phyloP scores from a whole-genome alignment of 1,140 invertebrate genomes.

The Pogonomyrmex barbatus region DNA sequence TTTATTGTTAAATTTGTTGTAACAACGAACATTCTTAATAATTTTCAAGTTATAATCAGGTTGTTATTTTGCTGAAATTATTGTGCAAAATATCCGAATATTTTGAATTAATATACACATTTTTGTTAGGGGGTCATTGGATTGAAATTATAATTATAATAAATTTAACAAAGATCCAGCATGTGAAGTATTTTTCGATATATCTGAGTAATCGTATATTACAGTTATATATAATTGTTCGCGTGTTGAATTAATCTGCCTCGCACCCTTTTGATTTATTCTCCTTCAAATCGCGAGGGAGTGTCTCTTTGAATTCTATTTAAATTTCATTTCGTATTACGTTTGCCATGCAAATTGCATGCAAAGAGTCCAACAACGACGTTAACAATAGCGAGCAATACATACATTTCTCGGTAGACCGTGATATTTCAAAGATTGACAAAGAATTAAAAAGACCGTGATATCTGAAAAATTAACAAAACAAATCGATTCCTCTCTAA shows the following conservation, averaged over 20 bases:
- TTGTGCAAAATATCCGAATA: not conserved
- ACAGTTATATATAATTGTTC: not conserved
- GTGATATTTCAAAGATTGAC: not conserved
- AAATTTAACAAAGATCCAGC: not conserved
- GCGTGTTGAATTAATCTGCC: not conserved
- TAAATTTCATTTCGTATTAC: constrained; percentile 4
- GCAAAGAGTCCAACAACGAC: not conserved
- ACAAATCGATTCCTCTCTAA: too few species aligned
- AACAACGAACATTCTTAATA: not conserved
- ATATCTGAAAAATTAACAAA: not conserved
- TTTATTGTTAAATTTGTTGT: constrained; percentile 1
- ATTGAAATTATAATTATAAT: too few species aligned
- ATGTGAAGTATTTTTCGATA: not conserved
- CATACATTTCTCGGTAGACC: not conserved
- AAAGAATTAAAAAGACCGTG: not conserved
- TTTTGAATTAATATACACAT: not conserved
- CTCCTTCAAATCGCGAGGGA: constrained; percentile 13
- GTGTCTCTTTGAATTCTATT: constrained; percentile 18
- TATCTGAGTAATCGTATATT: not conserved
- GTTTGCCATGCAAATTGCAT: constrained; percentile 30
- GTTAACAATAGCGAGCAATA: not conserved
- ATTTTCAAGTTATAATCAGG: not conserved
- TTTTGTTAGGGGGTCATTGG: not conserved
- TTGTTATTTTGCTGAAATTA: not conserved
- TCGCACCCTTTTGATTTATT: not conserved